These are phyloP conservation scores for Drosophila siamana DNA, from an alignment of 2,888 invertebrate genomes.

Conservation along the genomic window DNA sequence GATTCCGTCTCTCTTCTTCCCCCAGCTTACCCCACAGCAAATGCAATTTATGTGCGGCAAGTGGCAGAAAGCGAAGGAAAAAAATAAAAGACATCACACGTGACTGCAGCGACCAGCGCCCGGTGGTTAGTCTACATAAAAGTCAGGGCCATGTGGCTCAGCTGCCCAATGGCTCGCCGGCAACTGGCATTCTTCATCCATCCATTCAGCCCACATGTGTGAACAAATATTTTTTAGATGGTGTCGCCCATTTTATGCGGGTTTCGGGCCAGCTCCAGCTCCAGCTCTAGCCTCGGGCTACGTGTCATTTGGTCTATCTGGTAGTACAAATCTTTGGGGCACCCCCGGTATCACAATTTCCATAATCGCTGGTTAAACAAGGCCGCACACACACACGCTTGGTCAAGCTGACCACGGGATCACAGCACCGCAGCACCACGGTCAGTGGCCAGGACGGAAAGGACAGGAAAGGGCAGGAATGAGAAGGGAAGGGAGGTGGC, in stretches of 20 bases:
- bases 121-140: slow-evolving; percentile 55
- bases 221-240: slow-evolving; percentile 80
- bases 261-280: slow-evolving; percentile 40
- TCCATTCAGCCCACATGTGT: slow-evolving; percentile 63
- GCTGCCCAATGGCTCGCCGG: neutral
- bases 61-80: slow-evolving; percentile 8
- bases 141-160: slow-evolving; percentile 29
- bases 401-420: slow-evolving; percentile 66
- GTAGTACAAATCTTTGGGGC: slow-evolving; percentile 59
- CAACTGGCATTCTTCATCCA: slow-evolving; percentile 16
- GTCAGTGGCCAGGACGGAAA: neutral
- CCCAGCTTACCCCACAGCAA: slow-evolving; percentile 14
- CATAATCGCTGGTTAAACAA: slow-evolving; percentile 81
- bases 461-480: too few species aligned
- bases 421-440: neutral
- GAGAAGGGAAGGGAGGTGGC: neutral
- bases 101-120: slow-evolving; percentile 65
- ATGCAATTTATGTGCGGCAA: slow-evolving; percentile 62
- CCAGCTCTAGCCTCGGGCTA: slow-evolving; percentile 45
- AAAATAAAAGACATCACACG: slow-evolving; percentile 57
- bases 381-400: slow-evolving; percentile 43
- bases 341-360: slow-evolving; percentile 65
- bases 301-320: slow-evolving; percentile 79
- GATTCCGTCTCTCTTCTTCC: neutral
- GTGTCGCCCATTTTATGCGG: slow-evolving; percentile 69